Base-by-base conservation (phyloP, 1,140 invertebrate species). In the Scaptomyza hsui region DNA sequence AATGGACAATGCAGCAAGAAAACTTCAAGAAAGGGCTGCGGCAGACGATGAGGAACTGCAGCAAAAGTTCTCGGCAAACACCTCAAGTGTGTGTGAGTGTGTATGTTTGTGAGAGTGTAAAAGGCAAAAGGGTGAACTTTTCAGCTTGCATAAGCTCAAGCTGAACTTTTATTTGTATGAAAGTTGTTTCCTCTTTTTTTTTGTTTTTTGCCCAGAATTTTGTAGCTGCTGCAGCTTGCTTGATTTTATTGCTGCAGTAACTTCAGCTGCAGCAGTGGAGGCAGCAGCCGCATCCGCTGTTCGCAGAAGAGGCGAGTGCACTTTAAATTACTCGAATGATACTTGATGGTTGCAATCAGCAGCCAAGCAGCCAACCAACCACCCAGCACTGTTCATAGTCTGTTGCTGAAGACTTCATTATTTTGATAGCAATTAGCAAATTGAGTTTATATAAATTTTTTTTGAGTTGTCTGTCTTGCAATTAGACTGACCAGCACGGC, bases 401-500 rank as follows among this genome's bases (percentile, higher is more conserved):
- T 29, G 26, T 47, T 57, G 13, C n/a, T 39, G 47, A 53, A 62
- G 75, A 88, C 82, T 88, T 88, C 82, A 88, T 88, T 88, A 88
- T 88, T 88, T 88, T 88, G 82, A 88, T 88, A 72, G 82, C 82
- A 88, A 88, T 88, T 88, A 88, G 82, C 75, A 88, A 88, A 88
- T 88, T 88, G 75, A 88, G 82, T 88, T 82, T 72, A n/a, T 78
- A 72, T 78, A 82, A 88, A 82, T 82, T 81, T 69, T 69, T 82
- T 81, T 75, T 65, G 64, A 67, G 72, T 86, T 86, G 78, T 82
- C 74, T 86, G 81, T 88, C 74, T 72, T 73, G 72, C 80, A 83
- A 83, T 83, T 83, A 83, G 80, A 48, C 26, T 55, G 41, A 13
- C 13, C 41, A 44, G 13, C 10, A 32, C 47, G 68, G 79, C 79